These are phyloP conservation scores for Philaenus spumarius DNA, from an alignment of 1,140 invertebrate species.

Conservation along the genomic window DNA sequence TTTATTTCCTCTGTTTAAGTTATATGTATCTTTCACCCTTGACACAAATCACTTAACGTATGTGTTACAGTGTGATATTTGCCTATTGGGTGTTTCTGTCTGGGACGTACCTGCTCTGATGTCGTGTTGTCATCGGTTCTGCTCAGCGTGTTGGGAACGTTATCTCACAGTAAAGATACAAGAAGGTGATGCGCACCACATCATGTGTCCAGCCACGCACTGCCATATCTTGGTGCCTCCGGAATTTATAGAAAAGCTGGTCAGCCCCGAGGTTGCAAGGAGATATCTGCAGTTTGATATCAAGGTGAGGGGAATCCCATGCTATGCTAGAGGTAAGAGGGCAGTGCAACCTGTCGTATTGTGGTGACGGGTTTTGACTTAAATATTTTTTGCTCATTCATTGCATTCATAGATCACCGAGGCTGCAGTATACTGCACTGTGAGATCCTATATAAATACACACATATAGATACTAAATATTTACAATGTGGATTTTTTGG, in stretches of 20 bases:
- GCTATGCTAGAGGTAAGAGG: no score
- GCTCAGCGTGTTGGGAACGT: constrained; percentile 57
- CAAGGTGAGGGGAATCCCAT: constrained; percentile 52
- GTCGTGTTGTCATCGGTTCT: constrained; percentile 58
- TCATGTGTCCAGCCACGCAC: constrained; percentile 58
- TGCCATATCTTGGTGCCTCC: constrained; percentile 61
- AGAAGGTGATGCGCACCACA: constrained; percentile 59
- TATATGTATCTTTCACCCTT: no score
- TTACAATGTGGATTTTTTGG: no score
- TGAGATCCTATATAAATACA: no score
- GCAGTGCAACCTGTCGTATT: no score
- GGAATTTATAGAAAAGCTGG: constrained; percentile 58
- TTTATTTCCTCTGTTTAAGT: no score
- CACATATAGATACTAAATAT: no score
- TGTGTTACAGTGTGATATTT: constrained; percentile 63
- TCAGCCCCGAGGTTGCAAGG: constrained; percentile 56
- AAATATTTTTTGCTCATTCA: no score
- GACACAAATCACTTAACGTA: no score
- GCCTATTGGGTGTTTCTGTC: constrained; percentile 40
- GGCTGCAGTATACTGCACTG: no score
- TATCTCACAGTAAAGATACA: constrained; percentile 61
- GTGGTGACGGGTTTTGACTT: no score
- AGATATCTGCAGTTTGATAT: constrained; percentile 67
- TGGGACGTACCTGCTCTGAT: constrained; percentile 40
- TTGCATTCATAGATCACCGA: no score